phyloP scores from a whole-genome alignment of 2,113 vertebrate genomes.

The Xenopus laevis region DNA sequence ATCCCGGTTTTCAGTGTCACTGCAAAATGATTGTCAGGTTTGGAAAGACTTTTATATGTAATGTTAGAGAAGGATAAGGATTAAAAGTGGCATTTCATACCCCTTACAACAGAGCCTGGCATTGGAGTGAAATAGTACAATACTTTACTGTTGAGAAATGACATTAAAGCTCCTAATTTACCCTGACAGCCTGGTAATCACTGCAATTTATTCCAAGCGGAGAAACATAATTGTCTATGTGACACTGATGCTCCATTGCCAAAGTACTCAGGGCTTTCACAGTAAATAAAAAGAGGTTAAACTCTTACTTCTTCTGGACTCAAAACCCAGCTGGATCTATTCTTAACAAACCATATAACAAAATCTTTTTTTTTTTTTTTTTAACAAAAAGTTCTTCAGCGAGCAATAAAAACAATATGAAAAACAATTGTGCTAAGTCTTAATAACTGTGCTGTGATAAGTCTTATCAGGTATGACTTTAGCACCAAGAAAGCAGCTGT shows the following conservation, averaged over 20 bases:
- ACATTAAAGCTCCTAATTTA: slow-evolving; percentile 32
- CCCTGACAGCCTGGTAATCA: slow-evolving; percentile 38
- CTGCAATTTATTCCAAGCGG: slow-evolving; percentile 30
- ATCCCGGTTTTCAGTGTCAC: no score
- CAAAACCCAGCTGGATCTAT: neutral
- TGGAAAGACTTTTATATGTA: neutral
- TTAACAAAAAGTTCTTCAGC: no score
- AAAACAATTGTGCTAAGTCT: no score
- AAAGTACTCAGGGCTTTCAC: slow-evolving; percentile 4
- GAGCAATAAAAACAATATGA: no score
- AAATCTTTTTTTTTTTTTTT: no score
- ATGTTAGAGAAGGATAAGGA: slow-evolving; percentile 6
- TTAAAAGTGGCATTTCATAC: slow-evolving; percentile 27
- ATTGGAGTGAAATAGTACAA: slow-evolving; percentile 1
- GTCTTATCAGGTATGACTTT: no score
- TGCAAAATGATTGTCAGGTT: neutral
- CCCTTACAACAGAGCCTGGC: neutral
- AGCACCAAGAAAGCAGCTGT: no score
- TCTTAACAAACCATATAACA: no score
- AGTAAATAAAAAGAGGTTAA: neutral
- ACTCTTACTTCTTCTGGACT: neutral
- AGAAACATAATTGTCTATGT: slow-evolving; percentile 22
- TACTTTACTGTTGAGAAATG: slow-evolving; percentile 15
- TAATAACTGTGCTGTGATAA: no score
- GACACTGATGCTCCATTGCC: neutral